Evolutionary conservation across 2,888 invertebrate genomes (phyloP).

Genomic region (Abscondita cerata): DNA sequence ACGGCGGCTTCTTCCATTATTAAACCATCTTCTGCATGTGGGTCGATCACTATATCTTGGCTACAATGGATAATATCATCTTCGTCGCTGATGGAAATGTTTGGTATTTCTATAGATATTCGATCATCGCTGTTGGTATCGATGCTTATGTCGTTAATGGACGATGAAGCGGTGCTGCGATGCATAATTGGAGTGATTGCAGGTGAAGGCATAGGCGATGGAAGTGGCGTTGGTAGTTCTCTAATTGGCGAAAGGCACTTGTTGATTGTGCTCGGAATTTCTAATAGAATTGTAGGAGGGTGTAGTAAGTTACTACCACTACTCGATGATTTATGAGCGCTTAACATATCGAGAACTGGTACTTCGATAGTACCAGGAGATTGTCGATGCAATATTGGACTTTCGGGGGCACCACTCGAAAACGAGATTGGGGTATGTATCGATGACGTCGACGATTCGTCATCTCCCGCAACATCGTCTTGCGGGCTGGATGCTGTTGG

Average conservation of each 20-base stretch:
- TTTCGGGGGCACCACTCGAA: slow-evolving; percentile 67
- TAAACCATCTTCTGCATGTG: slow-evolving; percentile 57
- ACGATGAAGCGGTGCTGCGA: slow-evolving; percentile 57
- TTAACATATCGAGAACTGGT: slow-evolving; percentile 72
- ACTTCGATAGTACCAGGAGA: slow-evolving; percentile 62
- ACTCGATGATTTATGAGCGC: slow-evolving; percentile 67
- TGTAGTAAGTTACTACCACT: slow-evolving; percentile 70
- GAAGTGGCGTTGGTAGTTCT: slow-evolving; percentile 78
- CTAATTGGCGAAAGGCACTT: slow-evolving; percentile 82
- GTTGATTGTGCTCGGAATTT: slow-evolving; percentile 76
- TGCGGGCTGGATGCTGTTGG: slow-evolving; percentile 79
- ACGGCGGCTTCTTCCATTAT: slow-evolving; percentile 57
- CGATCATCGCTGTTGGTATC: slow-evolving; percentile 59
- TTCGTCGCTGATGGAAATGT: slow-evolving; percentile 55
- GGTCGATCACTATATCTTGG: slow-evolving; percentile 56
- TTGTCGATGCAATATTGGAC: slow-evolving; percentile 62
- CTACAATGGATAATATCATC: slow-evolving; percentile 51
- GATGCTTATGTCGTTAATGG: slow-evolving; percentile 58
- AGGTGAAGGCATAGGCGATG: slow-evolving; percentile 76
- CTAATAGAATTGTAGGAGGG: slow-evolving; percentile 77
- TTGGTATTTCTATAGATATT: slow-evolving; percentile 59
- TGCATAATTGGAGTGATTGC: slow-evolving; percentile 72
- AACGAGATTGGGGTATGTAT: slow-evolving; percentile 67
- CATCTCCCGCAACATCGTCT: slow-evolving; percentile 73
- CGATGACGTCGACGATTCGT: slow-evolving; percentile 75